Evolutionary conservation across 1,140 invertebrate genomes (phyloP).

Genomic region (Metopolophium dirhodum): DNA sequence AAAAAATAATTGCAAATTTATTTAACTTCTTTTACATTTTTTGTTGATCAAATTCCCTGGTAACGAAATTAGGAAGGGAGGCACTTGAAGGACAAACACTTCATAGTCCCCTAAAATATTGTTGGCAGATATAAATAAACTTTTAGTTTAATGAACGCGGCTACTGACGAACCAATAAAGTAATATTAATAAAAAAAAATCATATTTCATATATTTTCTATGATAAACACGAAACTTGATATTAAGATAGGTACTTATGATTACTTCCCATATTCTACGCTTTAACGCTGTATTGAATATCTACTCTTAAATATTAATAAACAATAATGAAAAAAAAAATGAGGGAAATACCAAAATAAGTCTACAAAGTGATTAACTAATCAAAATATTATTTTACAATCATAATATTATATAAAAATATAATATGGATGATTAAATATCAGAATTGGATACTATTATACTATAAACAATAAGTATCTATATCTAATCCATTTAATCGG

Average conservation of each 20-base stretch:
- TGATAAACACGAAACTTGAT: neutral
- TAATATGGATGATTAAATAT: neutral
- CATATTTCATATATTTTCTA: neutral
- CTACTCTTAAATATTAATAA: neutral
- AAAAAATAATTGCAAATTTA: neutral
- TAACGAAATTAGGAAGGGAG: neutral
- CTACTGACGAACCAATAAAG: neutral
- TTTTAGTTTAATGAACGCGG: neutral
- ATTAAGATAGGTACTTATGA: neutral
- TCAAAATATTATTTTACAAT: neutral
- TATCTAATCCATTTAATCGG: neutral
- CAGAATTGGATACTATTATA: neutral
- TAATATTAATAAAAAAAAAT: neutral
- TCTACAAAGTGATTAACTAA: neutral
- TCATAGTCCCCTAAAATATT: neutral
- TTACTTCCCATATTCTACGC: neutral
- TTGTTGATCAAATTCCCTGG: neutral
- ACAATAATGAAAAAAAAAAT: neutral
- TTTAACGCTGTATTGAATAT: neutral
- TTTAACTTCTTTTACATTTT: neutral
- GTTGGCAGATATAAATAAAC: neutral
- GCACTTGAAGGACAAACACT: neutral
- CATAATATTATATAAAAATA: neutral
- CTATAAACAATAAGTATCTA: neutral
- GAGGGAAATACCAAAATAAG: neutral